Conservation (phyloP, 2,888 invertebrate species). For the Eupeodes luniger region DNA sequence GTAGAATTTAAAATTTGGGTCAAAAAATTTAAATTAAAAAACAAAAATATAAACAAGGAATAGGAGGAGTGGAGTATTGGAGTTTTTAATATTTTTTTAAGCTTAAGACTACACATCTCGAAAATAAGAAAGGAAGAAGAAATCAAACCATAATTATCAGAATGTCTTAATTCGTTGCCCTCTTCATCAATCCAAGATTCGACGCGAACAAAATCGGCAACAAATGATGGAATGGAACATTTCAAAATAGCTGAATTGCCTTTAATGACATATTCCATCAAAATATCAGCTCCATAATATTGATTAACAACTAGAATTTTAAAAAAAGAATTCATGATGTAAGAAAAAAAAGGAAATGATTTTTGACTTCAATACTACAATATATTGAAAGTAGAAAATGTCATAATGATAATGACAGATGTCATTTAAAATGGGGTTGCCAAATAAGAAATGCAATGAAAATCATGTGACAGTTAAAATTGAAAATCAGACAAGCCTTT, state of each 20-base stretch:
- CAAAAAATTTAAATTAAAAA: background rate
- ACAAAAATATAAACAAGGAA: background rate
- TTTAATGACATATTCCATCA: constrained; percentile 90
- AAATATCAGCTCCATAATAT: constrained; percentile 89
- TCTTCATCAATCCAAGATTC: constrained; percentile 89
- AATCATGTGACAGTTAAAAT: no score
- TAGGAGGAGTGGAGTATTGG: background rate
- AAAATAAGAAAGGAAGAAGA: background rate
- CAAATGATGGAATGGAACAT: constrained; percentile 90
- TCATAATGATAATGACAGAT: no score
- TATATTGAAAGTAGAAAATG: no score
- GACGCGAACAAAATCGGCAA: constrained; percentile 89
- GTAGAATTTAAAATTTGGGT: no score
- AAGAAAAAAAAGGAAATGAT: background rate
- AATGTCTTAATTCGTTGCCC: constrained; percentile 85
- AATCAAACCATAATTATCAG: constrained; percentile 85
- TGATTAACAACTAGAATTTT: constrained; percentile 88
- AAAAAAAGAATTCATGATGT: background rate
- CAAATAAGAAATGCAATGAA: no score
- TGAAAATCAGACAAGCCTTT: no score
- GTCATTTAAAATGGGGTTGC: no score
- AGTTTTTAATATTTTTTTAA: background rate
- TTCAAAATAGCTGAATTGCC: constrained; percentile 90
- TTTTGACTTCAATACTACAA: no score
- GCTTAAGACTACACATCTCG: background rate